Evolutionary conservation across 2,888 invertebrate species (phyloP).

Genomic region (Agonopterix arenella): DNA sequence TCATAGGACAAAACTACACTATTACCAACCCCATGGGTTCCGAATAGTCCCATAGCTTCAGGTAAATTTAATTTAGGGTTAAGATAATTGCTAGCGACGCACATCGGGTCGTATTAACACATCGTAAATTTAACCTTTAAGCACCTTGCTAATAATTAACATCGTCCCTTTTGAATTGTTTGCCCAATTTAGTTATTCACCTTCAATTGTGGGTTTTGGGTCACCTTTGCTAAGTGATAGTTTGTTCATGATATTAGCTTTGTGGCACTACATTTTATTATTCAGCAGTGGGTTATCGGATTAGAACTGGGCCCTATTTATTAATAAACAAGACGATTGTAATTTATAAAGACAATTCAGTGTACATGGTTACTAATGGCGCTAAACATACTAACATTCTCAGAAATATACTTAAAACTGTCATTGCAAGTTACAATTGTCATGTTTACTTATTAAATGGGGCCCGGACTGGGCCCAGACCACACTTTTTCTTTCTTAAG

Average conservation of each 20-base stretch:
- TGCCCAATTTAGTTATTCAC: constrained; percentile 57
- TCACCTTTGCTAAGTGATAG: constrained; percentile 6
- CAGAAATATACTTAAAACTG: no score
- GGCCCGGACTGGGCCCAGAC: no score
- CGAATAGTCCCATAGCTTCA: constrained; percentile 41
- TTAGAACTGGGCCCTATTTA: no score
- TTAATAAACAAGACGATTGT: no score
- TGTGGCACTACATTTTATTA: neutral
- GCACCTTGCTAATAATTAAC: constrained; percentile 73
- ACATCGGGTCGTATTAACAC: constrained; percentile 66
- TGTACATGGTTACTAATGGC: no score
- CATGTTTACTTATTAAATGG: no score
- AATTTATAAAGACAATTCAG: no score
- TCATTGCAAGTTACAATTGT: no score
- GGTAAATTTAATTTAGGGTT: constrained; percentile 69
- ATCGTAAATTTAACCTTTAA: constrained; percentile 69
- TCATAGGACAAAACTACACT: constrained; percentile 1
- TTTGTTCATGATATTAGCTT: constrained; percentile 1
- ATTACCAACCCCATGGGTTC: constrained; percentile 20
- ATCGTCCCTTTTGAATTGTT: constrained; percentile 31
- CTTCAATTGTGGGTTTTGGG: constrained; percentile 25
- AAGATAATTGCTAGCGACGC: constrained; percentile 57
- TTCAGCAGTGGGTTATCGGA: no score
- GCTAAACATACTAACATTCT: no score
- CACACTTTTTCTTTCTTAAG: no score